Conservation (phyloP, 1,140 invertebrate species). For the Bombus pyrosoma region DNA sequence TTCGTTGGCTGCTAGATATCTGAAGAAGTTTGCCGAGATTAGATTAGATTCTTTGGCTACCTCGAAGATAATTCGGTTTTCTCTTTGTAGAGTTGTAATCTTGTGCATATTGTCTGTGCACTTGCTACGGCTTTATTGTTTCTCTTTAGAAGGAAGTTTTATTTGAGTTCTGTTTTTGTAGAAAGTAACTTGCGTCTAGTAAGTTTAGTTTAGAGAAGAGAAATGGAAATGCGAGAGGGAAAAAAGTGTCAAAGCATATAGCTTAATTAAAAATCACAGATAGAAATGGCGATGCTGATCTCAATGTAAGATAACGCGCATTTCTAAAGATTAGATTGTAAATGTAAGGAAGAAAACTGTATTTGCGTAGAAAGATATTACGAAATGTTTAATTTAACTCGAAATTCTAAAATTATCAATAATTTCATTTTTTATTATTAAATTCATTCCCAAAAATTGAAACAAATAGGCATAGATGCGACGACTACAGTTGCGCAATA, state of each 20-base stretch:
- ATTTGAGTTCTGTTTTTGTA: not conserved
- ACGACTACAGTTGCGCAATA: not conserved
- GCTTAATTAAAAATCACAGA: too few species aligned
- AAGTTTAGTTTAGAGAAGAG: not conserved
- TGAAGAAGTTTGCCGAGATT: slow-evolving; percentile 7
- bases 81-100: not conserved
- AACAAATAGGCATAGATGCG: too few species aligned
- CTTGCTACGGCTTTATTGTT: not conserved
- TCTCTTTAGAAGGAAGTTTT: not conserved
- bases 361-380: too few species aligned
- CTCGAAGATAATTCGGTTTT: not conserved
- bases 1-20: slow-evolving; percentile 13
- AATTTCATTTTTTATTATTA: too few species aligned
- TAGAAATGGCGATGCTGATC: too few species aligned
- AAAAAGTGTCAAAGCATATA: not conserved
- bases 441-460: too few species aligned
- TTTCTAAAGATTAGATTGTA: too few species aligned
- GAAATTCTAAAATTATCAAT: too few species aligned
- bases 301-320: too few species aligned
- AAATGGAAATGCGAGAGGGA: not conserved
- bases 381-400: too few species aligned
- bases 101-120: not conserved
- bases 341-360: too few species aligned
- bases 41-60: not conserved
- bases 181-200: not conserved